A percentile compares a stretch with the other conserved stretches of the same genome.
Conservation (phyloP, 30 jellyfish, hydroid and myxozoan genomes). For the Turritopsis dohrnii region DNA sequence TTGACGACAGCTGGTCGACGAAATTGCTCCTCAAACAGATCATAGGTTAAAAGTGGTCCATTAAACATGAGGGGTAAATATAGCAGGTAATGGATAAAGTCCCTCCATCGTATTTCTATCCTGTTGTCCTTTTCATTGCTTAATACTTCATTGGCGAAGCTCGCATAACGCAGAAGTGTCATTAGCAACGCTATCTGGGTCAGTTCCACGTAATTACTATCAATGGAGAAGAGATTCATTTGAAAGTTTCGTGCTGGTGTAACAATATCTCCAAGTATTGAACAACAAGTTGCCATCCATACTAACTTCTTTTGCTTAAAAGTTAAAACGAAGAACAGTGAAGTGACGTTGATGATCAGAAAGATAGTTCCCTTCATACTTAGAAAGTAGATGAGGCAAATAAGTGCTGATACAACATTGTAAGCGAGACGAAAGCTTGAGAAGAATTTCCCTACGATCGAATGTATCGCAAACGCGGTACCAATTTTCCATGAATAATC, state of each 20-base stretch:
- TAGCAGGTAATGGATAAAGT: constrained; percentile 38
- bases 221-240: not conserved
- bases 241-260: not conserved
- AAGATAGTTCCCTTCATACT: not conserved
- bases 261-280: not conserved
- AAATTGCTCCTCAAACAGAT: constrained; percentile 41
- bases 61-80: constrained; percentile 67
- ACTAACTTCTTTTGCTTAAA: not conserved
- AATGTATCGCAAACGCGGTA: not conserved
- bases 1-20: constrained; percentile 14
- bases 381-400: not conserved
- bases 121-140: too few relatives aligned
- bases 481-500: not conserved
- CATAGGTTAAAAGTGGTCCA: constrained; percentile 85
- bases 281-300: not conserved
- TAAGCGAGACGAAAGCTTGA: not conserved
- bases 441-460: not conserved
- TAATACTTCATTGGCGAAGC: constrained; percentile 14
- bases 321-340: not conserved
- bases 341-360: not conserved
- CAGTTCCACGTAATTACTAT: not conserved
- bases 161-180: constrained; percentile 17
- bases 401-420: not conserved
- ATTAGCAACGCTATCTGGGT: not conserved
- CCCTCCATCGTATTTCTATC: not conserved